Conservation (phyloP, 2,888 invertebrate genomes). For the Nysson spinosus region DNA sequence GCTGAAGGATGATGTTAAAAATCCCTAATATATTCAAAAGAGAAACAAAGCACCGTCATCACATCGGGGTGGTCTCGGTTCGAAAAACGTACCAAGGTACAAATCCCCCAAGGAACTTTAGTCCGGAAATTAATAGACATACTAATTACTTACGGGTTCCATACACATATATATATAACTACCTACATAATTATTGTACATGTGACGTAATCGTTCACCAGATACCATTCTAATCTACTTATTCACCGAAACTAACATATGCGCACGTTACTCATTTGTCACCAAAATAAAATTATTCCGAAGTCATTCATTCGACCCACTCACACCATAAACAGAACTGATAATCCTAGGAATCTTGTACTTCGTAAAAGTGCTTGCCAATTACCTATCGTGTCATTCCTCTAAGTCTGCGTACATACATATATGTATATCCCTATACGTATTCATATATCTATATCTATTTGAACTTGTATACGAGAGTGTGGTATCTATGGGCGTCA, state of each 20-base stretch:
- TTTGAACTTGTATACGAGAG: too few species aligned
- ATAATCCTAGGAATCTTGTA: constrained; percentile 57
- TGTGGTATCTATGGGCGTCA: not conserved
- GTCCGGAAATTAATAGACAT: constrained; percentile 67
- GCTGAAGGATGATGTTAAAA: constrained; percentile 62
- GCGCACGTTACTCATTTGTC: too few species aligned
- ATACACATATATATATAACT: constrained; percentile 35
- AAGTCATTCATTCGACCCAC: constrained; percentile 10
- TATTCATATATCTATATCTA: not conserved
- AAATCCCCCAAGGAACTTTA: constrained; percentile 73
- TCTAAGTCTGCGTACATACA: constrained; percentile 25
- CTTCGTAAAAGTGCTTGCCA: constrained; percentile 63
- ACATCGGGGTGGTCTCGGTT: constrained; percentile 70
- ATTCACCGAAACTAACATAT: not conserved
- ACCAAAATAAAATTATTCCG: too few species aligned
- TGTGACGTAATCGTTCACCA: constrained; percentile 41
- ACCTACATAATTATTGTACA: constrained; percentile 58
- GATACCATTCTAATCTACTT: constrained; percentile 26
- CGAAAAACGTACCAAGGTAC: constrained; percentile 52
- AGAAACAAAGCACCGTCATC: constrained; percentile 77
- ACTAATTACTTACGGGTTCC: constrained; percentile 38
- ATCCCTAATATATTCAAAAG: constrained; percentile 62
- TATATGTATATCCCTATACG: constrained; percentile 7
- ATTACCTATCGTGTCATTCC: constrained; percentile 45
- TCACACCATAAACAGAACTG: constrained; percentile 28